These are phyloP conservation scores for Heteromyza rotundicornis DNA, from an alignment of 2,888 invertebrate species.

Conservation along the genomic window DNA sequence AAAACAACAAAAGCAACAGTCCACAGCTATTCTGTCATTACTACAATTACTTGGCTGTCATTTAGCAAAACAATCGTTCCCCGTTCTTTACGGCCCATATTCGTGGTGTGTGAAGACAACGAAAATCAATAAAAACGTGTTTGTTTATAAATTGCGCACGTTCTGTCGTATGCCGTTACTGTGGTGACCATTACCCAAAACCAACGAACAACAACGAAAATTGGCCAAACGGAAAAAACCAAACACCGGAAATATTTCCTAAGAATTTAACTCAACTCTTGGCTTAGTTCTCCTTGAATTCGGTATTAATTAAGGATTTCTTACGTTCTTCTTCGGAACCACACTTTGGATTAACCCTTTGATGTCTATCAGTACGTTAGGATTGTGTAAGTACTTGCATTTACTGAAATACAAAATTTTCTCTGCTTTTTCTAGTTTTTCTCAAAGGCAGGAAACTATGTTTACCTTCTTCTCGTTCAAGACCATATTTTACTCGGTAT, in stretches of 20 bases:
- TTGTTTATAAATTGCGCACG: not conserved
- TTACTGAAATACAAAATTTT: no score
- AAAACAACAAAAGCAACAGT: no score
- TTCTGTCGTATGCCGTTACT: not conserved
- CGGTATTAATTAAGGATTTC: no score
- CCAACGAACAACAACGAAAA: no score
- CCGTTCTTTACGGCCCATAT: not conserved
- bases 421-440: no score
- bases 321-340: not conserved
- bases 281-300: not conserved
- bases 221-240: not conserved
- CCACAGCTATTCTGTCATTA: not conserved
- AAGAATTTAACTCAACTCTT: no score
- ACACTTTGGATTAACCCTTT: not conserved
- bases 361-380: not conserved
- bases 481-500: no score
- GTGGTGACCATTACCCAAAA: not conserved
- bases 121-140: no score
- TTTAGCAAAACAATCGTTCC: not conserved
- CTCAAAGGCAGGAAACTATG: no score
- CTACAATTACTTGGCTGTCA: not conserved
- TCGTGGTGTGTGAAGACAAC: not conserved
- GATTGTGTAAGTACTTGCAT: not conserved
- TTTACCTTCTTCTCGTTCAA: no score
- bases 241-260: not conserved